A percentile compares a stretch with the other conserved stretches of the same genome.
These are phyloP conservation scores for Ostrea edulis DNA, from an alignment of 1,140 invertebrate species.

Conservation along the genomic window DNA sequence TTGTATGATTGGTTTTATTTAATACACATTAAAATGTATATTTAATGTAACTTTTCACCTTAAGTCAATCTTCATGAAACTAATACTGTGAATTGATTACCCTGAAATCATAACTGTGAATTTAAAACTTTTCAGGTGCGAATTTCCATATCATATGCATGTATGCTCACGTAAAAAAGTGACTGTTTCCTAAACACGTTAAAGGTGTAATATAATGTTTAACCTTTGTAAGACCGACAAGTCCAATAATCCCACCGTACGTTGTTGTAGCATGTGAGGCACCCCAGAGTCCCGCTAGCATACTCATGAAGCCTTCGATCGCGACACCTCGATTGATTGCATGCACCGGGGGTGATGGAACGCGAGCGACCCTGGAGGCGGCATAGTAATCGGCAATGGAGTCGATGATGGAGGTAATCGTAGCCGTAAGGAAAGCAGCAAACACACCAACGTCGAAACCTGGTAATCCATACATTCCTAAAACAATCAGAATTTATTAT, in stretches of 20 bases:
- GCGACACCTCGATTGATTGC: conserved; percentile 82
- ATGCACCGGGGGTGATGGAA: conserved; percentile 67
- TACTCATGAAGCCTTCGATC: conserved; percentile 90
- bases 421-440: conserved; percentile 67
- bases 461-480: conserved; percentile 70
- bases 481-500: neutral
- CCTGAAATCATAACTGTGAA: too few relatives aligned
- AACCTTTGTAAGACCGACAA: conserved; percentile 86
- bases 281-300: conserved; percentile 90
- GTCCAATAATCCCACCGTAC: conserved; percentile 91
- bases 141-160: too few relatives aligned
- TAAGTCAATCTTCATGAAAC: too few relatives aligned
- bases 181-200: too few relatives aligned
- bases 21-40: too few relatives aligned
- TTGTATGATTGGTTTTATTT: too few relatives aligned
- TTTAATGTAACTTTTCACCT: too few relatives aligned
- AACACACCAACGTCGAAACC: conserved; percentile 64
- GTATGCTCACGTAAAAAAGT: too few relatives aligned
- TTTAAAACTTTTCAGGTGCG: too few relatives aligned
- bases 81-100: too few relatives aligned
- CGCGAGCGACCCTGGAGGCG: conserved; percentile 58
- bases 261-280: conserved; percentile 91
- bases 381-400: conserved; percentile 77
- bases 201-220: neutral
- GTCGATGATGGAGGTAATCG: conserved; percentile 71